Conservation (phyloP, 2,113 vertebrate genomes). For the Tympanuchus pallidicinctus region DNA sequence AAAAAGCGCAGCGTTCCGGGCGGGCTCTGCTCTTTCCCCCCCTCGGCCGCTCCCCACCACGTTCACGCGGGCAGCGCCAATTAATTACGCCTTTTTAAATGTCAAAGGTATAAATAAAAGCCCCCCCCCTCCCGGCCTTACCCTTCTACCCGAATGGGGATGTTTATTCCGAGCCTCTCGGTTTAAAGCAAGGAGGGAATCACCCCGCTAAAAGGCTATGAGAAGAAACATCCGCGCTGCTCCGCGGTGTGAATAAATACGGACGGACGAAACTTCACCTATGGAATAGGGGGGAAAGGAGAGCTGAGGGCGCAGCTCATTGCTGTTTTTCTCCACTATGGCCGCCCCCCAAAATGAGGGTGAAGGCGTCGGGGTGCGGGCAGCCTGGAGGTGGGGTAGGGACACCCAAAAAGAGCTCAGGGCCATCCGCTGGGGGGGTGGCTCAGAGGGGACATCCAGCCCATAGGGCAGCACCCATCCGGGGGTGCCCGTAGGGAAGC, state of each 20-base stretch:
- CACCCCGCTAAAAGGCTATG: constrained; percentile 61
- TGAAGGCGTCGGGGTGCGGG: fast-evolving
- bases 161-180: constrained; percentile 73
- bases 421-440: background rate
- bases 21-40: too few relatives aligned
- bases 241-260: constrained; percentile 29
- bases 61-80: constrained; percentile 79
- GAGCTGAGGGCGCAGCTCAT: constrained; percentile 28
- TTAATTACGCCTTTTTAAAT: constrained; percentile 84
- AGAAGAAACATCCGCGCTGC: constrained; percentile 5
- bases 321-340: background rate
- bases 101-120: constrained; percentile 83
- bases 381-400: background rate
- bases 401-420: fast-evolving
- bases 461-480: too few relatives aligned
- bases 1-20: too few relatives aligned
- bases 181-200: constrained; percentile 69
- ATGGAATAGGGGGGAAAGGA: background rate
- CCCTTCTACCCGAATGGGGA: constrained; percentile 71
- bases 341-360: fast-evolving
- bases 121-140: background rate
- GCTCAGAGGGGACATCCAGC: background rate
- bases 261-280: background rate
- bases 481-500: background rate
- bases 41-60: constrained; percentile 76